A percentile compares a stretch with the other conserved stretches of the same genome.
Conservation (phyloP, 2,888 invertebrate species). For the Periphyllus acericola region DNA sequence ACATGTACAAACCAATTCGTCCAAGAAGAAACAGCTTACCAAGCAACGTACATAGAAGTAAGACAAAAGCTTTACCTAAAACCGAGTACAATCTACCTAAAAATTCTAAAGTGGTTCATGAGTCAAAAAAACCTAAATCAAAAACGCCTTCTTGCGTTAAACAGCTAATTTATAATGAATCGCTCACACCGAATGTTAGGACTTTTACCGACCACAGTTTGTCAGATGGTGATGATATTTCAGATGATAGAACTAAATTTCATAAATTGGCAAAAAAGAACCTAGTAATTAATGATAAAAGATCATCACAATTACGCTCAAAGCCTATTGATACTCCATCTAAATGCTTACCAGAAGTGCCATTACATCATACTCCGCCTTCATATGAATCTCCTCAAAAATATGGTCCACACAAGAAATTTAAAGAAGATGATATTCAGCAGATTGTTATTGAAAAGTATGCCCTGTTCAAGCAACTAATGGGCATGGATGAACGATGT, state of each 20-base stretch:
- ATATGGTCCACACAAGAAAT: conserved; percentile 35
- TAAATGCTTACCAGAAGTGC: conserved; percentile 34
- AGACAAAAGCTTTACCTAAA: conserved; percentile 36
- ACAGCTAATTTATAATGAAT: conserved; percentile 43
- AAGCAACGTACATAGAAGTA: conserved; percentile 38
- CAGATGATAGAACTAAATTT: conserved; percentile 8
- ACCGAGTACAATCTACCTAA: background rate
- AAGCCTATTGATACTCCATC: conserved; percentile 44
- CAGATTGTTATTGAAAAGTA: conserved; percentile 54
- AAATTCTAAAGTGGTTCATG: conserved; percentile 36
- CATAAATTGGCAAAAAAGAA: background rate
- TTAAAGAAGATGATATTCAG: conserved; percentile 45
- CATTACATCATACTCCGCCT: conserved; percentile 47
- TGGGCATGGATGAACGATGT: conserved; percentile 44
- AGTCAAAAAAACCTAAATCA: conserved; percentile 34
- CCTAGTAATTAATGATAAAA: conserved; percentile 14
- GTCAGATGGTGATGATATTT: conserved; percentile 55
- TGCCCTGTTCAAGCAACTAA: conserved; percentile 48
- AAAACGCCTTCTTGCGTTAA: conserved; percentile 28
- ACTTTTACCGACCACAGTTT: conserved; percentile 32
- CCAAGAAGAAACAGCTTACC: conserved; percentile 55
- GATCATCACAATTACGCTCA: conserved; percentile 15
- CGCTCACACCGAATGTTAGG: background rate
- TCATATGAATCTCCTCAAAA: conserved; percentile 41
- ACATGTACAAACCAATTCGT: conserved; percentile 55